phyloP scores from a whole-genome alignment of 2,113 vertebrate genomes.

The Paramormyrops kingsleyae region DNA sequence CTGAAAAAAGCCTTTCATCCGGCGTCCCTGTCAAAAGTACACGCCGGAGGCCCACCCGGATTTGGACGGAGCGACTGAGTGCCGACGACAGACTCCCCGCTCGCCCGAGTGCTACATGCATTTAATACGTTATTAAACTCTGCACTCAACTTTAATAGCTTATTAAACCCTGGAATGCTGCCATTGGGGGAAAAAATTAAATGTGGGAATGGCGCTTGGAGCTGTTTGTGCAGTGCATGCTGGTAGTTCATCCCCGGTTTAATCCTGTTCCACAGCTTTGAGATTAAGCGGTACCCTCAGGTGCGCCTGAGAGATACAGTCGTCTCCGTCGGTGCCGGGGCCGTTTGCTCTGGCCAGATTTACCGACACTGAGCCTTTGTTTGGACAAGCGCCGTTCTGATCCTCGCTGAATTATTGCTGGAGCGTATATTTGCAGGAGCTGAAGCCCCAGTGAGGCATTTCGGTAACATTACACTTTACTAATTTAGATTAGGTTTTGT shows the following conservation, averaged over 20 bases:
- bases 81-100: constrained; percentile 39
- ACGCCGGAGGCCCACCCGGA: constrained; percentile 26
- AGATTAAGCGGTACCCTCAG: constrained; percentile 34
- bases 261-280: constrained; percentile 31
- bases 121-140: constrained; percentile 46
- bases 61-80: not conserved
- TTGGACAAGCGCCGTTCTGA: constrained; percentile 26
- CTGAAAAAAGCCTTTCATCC: not conserved
- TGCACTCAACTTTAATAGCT: constrained; percentile 45
- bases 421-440: constrained; percentile 20
- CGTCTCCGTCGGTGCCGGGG: constrained; percentile 4
- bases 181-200: constrained; percentile 22
- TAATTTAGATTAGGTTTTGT: not conserved
- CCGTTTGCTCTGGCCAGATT: constrained; percentile 22
- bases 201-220: constrained; percentile 23
- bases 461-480: not conserved
- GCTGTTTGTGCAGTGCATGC: constrained; percentile 28
- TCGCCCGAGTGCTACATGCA: constrained; percentile 42
- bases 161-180: constrained; percentile 22
- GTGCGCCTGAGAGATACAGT: constrained; percentile 31
- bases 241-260: constrained; percentile 32
- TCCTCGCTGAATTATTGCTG: constrained; percentile 22
- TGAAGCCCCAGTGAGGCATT: not conserved
- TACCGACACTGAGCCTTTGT: constrained; percentile 16
- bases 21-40: constrained; percentile 3